Evolutionary conservation across 2,797 vertebrate genomes (phyloP), one percentile per base, ranked within the genome.

Genomic region (Coranthus polyacanthus): DNA sequence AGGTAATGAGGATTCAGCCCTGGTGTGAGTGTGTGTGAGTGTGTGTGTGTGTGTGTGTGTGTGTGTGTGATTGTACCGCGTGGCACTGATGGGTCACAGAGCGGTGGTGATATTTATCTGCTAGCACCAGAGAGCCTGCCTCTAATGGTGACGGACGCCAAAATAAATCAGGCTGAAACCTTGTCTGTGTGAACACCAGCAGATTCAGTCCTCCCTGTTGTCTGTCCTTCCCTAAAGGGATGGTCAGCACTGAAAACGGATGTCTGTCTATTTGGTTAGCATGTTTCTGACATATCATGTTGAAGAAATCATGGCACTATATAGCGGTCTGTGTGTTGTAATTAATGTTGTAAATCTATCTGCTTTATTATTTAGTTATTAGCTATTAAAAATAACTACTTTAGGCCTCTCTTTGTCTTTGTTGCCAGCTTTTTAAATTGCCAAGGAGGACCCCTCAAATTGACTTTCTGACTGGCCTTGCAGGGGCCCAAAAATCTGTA

Each of bases 1-100:
- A n/a, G 44, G 67, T 84, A 77, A 83, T 65, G 74, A 77, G 58
- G 52, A 55, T 62, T 59, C 60, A 15, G 38, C 22, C 26, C 20
- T 21, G 10, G 44, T 37, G 39, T 11, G 53, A 2, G 29, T 32
- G 29, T 32, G 29, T 32, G 29, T 32, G 29, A 2, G 24, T 26
- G 24, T 26, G 24, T 26, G 24, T 26, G 24, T 26, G 24, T 26
- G 24, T 26, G 24, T 26, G 24, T 26, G 24, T 26, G 42, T 38
- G 41, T n/a, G 54, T 50, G 52, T 53, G 46, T 34, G 54, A 47
- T n/a, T 58, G 37, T 5, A 15, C 6, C 3, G 15, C 1, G 4
- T 56, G 32, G 12, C 51, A 47, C 18, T 58, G 68, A 44, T 15
- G 46, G 73, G 44, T 77, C 54, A 62, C 34, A 54, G 37, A 65